Conservation (phyloP, 2,888 invertebrate genomes). For the Siphonodentalium dalli region DNA sequence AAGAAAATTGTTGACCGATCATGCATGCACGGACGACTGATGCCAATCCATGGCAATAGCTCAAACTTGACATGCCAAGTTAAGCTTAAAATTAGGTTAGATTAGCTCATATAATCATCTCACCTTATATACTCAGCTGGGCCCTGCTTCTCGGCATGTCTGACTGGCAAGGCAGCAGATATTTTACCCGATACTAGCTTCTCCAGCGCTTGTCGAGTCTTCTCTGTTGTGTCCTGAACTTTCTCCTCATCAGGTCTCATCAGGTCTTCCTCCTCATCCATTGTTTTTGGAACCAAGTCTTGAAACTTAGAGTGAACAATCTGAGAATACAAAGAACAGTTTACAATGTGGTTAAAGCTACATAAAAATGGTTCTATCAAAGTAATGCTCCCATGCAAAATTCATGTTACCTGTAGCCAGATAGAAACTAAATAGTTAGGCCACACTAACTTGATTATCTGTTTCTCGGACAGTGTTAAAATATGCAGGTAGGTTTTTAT, state of each 20-base stretch:
- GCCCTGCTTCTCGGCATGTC: conserved; percentile 89
- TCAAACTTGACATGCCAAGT: too few species aligned
- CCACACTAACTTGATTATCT: too few species aligned
- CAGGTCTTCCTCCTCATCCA: conserved; percentile 89
- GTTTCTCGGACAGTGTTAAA: too few species aligned
- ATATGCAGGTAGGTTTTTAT: too few species aligned
- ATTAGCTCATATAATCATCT: too few species aligned
- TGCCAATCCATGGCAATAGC: too few species aligned
- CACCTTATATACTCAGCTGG: conserved; percentile 93
- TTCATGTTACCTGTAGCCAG: background rate
- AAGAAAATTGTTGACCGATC: too few species aligned
- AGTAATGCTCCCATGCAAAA: too few species aligned
- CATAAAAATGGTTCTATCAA: background rate
- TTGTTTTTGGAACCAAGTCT: conserved; percentile 89
- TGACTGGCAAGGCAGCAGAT: conserved; percentile 94
- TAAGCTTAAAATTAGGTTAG: too few species aligned
- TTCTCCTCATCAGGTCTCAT: conserved; percentile 88
- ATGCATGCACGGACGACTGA: too few species aligned
- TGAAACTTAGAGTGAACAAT: conserved; percentile 92
- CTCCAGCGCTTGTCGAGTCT: conserved; percentile 85
- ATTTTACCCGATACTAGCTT: conserved; percentile 81
- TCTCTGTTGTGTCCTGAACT: conserved; percentile 84
- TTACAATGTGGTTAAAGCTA: background rate
- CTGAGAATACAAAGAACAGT: conserved; percentile 43
- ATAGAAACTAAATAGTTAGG: too few species aligned